Evolutionary conservation across 1,140 invertebrate species (phyloP), one percentile per base, ranked within the genome.

Genomic region (Scylla paramamosain): DNA sequence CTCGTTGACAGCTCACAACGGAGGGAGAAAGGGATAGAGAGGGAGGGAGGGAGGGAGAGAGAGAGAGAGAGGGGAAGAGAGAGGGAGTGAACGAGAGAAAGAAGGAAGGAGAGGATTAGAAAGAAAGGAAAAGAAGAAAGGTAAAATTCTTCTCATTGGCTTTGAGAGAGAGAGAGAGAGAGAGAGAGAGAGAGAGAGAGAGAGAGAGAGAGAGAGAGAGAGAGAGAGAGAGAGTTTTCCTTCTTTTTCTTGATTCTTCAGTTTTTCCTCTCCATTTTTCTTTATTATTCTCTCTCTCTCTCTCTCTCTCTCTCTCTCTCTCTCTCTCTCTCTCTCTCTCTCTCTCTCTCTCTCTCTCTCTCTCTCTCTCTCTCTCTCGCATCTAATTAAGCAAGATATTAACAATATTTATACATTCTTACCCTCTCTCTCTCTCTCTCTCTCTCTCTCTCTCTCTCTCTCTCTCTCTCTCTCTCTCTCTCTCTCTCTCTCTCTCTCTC

Each of bases 221-320:
- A 67, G 59, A 67, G 59, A 67, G 59, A 6, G 59, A 20, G 28
- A 48, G 2, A 32, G 7, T 1, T 29, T 39, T 28, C 14, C n/a
- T 77, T n/a, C 67, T 28, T 32, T 88, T 39, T 25, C 32, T 48
- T 20, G 46, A 20, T 48, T 88, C 87, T 32, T 48, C 87, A 32
- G 14, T 88, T 20, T 88, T 20, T 45, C 16, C 7, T 32, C 7
- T n/a, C 4, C 31, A 32, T n/a, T 87, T 14, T 39, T 31, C 7
- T 88, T 25, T 45, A 25, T 48, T 32, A 7, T 6, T 20, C 32
- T 88, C 46, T 77, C 67, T 77, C 67, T 77, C 67, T 77, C 67
- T 77, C 67, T 77, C 67, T 77, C 67, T 77, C 67, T 77, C 67
- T 77, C 67, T 77, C 67, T 77, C 67, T 77, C 67, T 77, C n/a